Evolutionary conservation across 2,113 vertebrate genomes (phyloP).

Genomic region (Cichladusa arquata): DNA sequence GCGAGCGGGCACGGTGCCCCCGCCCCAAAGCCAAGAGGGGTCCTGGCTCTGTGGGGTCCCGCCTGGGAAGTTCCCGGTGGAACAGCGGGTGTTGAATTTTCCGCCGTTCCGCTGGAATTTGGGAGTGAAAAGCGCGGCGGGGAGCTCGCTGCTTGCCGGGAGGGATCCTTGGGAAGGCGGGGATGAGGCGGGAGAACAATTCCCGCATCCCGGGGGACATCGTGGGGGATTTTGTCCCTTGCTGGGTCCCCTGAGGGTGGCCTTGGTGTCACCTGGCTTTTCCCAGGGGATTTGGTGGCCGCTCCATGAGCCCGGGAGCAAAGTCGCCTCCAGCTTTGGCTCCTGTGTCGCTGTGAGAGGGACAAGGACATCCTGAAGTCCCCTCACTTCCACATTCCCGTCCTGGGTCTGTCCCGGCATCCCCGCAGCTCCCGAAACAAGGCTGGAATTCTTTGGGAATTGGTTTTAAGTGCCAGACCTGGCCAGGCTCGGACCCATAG

Average conservation of each 20-base stretch:
- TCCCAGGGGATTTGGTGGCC: fast-evolving
- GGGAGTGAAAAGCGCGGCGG: background rate
- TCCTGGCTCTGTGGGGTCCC: background rate
- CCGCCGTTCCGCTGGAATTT: background rate
- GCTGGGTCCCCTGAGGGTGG: background rate
- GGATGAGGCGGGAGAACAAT: background rate
- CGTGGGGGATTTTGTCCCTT: fast-evolving
- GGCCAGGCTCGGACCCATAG: fast-evolving
- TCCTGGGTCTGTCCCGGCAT: fast-evolving
- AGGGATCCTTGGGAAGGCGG: background rate
- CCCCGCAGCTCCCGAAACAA: fast-evolving
- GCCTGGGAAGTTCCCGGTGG: background rate
- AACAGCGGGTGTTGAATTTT: background rate
- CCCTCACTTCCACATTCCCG: fast-evolving
- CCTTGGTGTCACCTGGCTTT: background rate
- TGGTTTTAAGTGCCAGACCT: fast-evolving
- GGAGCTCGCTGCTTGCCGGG: background rate
- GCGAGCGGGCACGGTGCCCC: background rate
- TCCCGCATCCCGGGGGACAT: fast-evolving
- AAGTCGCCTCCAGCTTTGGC: fast-evolving
- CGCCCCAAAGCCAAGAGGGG: fast-evolving
- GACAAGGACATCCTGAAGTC: fast-evolving
- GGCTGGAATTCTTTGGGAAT: background rate
- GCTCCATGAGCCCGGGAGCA: fast-evolving
- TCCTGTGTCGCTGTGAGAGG: fast-evolving